A percentile compares a stretch with the other conserved stretches of the same genome.
Conservation (phyloP, 2,797 vertebrate species). For the Rhinophrynus dorsalis region DNA sequence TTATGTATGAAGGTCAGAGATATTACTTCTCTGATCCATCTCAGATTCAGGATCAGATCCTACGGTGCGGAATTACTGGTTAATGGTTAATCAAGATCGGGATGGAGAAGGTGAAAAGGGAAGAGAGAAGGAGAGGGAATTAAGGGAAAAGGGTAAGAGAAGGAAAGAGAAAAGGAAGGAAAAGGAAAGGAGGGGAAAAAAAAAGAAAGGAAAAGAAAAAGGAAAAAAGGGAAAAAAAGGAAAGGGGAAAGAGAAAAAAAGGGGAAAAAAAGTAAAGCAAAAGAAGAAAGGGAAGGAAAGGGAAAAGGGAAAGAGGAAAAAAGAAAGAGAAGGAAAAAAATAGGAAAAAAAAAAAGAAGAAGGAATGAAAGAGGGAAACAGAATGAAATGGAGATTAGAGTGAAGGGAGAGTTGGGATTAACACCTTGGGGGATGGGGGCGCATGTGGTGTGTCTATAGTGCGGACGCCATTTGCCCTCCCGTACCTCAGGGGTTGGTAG, state of each 20-base stretch:
- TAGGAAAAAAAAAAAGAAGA: background rate
- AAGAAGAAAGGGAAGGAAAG: background rate
- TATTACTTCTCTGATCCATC: too few species aligned
- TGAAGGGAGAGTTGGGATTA: background rate
- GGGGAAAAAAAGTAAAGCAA: background rate
- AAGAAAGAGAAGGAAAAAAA: too few species aligned
- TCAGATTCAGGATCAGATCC: too few species aligned
- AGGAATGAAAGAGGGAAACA: background rate
- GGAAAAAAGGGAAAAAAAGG: background rate
- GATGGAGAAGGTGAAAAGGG: background rate
- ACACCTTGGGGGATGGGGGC: too few species aligned
- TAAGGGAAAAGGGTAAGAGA: conserved; percentile 2
- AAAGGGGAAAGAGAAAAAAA: background rate
- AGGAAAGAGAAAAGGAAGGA: background rate
- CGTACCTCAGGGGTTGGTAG: too few species aligned
- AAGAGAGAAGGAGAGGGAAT: conserved; percentile 6
- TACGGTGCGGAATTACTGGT: too few species aligned
- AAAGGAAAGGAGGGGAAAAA: background rate
- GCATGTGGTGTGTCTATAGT: too few species aligned
- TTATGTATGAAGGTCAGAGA: too few species aligned
- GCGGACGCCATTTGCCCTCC: too few species aligned
- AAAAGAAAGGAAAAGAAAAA: background rate
- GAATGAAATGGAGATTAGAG: background rate
- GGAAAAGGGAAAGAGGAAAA: background rate
- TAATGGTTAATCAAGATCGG: background rate